Base-by-base conservation (phyloP, 2,113 vertebrate species). In the Lanius ludovicianus region DNA sequence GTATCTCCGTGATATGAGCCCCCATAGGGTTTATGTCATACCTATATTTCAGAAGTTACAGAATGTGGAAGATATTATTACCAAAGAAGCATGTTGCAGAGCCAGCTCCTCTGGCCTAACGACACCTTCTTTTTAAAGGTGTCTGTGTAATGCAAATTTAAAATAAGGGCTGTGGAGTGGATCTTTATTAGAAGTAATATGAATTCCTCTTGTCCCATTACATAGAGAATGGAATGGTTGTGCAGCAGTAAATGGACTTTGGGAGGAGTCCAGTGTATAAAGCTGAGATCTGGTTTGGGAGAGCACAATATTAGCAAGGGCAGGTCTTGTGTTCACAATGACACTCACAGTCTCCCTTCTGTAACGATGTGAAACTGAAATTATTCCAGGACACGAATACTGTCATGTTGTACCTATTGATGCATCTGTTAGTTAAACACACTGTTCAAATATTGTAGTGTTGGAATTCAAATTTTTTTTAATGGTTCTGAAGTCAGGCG, bases 21-120 rank as follows among this genome's bases (percentile, higher is more conserved):
- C 78, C 87, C 77, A 98, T 98, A 97, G 97, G 96, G 98, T 99
- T 99, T 99, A 99, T 98, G 98, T 99, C 99, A 99, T 99, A 97
- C 97, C 98, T 99, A 98, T 99, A 99, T 99, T 99, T 99, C 98
- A 99, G 98, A 99, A 98, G 98, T 98, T 98, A 98, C 98, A 98
- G 98, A 98, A 98, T 97, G 97, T 96, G 98, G 98, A 98, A 98
- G 99, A 98, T 98, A 98, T 97, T 97, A 95, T 99, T 99, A 99
- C 99, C 98, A 97, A 97, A 97, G 94, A 97, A 98, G 95, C 95
- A 95, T 96, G 98, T 97, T 98, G 98, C 98, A 98, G 98, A 99
- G 98, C 98, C 97, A 98, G 98, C 97, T 98, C 97, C 94, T 81
- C 92, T 94, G 92, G 96, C 95, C 97, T 95, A 95, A 95, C 84